Evolutionary conservation across 2,797 vertebrate species (phyloP).

Genomic region (Gallirallus australis): DNA sequence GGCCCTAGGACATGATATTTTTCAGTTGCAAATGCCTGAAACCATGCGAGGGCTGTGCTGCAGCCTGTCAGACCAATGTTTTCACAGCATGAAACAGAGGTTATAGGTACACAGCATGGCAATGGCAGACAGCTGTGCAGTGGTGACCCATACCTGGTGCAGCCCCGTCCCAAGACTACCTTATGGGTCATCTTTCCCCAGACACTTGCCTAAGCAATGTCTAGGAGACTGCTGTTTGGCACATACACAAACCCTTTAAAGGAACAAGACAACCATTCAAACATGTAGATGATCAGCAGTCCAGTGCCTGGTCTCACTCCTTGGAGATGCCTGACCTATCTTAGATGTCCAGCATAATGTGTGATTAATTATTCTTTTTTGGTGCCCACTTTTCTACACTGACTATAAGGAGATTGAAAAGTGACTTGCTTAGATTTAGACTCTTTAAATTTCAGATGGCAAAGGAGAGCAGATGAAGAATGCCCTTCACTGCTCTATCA

Average conservation of each 20-base stretch:
- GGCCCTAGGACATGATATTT: not conserved
- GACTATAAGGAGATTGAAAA: not conserved
- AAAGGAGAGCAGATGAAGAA: not conserved
- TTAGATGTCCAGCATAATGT: not conserved
- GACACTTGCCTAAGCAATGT: not conserved
- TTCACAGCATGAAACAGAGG: rapidly evolving
- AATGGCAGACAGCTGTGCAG: not conserved
- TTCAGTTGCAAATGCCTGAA: not conserved
- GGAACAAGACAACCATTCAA: not conserved
- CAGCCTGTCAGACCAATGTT: not conserved
- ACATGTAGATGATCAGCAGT: not conserved
- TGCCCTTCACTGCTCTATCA: not conserved
- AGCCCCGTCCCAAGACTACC: not conserved
- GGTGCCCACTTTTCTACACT: not conserved
- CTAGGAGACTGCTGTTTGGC: not conserved
- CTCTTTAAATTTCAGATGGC: not conserved
- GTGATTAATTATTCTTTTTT: not conserved
- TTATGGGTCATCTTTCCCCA: not conserved
- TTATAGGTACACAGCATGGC: not conserved
- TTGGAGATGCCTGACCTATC: not conserved
- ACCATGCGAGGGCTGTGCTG: not conserved
- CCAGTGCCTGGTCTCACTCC: not conserved
- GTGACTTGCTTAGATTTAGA: not conserved
- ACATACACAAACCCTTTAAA: not conserved
- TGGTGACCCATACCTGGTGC: not conserved